phyloP scores from a whole-genome alignment of 2,113 vertebrate genomes.

The Pardalotus punctatus region DNA sequence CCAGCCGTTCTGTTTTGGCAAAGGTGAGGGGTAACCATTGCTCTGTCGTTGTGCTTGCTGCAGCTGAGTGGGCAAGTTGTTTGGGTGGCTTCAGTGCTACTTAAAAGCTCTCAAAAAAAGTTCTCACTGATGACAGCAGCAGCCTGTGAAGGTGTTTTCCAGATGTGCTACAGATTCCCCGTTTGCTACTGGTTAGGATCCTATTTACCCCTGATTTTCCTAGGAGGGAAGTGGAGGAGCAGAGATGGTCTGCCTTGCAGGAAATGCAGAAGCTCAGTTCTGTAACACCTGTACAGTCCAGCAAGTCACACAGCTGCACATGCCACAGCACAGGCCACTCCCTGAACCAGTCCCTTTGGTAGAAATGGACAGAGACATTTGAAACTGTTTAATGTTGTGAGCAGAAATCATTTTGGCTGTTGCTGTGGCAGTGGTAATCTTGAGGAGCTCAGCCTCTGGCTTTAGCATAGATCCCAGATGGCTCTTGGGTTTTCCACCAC shows the following conservation, averaged over 20 bases:
- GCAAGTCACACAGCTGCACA: background rate
- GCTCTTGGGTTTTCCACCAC: background rate
- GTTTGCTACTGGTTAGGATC: background rate
- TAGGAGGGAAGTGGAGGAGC: background rate
- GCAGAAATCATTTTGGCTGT: background rate
- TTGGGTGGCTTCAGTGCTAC: background rate
- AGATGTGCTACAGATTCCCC: background rate
- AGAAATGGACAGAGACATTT: background rate
- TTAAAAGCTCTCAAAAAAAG: background rate
- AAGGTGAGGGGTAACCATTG: background rate
- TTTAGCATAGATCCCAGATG: background rate
- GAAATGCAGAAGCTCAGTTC: background rate
- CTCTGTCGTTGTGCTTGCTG: rapidly evolving
- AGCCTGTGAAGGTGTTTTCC: background rate
- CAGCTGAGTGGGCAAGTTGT: background rate
- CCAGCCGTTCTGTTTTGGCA: background rate
- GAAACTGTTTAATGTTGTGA: background rate
- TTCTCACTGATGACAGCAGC: background rate
- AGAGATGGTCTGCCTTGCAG: background rate
- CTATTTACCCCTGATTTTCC: background rate
- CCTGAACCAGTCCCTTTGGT: background rate
- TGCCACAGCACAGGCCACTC: background rate
- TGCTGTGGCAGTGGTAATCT: background rate
- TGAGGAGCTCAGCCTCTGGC: background rate
- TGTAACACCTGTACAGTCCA: background rate